Evolutionary conservation across 2,888 invertebrate genomes (phyloP), one percentile per base, ranked within the genome.

Genomic region (Scelioninae gen. 2): DNA sequence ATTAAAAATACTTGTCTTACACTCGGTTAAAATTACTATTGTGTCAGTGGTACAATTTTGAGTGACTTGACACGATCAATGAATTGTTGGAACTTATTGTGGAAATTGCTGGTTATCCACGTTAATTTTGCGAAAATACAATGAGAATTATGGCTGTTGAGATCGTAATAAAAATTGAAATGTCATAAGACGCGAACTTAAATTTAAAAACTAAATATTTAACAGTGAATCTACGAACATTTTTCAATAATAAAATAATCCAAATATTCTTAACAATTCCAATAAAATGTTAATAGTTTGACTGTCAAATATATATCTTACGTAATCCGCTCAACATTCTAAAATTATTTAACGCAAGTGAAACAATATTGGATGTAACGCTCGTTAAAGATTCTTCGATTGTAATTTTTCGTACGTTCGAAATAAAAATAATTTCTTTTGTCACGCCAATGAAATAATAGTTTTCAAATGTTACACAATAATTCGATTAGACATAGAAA

Each of bases 241-340:
- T 68, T 39, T 45, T 43, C 25, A 50, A 18, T 68, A 52, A 68
- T 52, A 60, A 68, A 68, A 58, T 67, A 57, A 67, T 67, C 50
- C 67, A 50, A 57, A 45, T 57, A 50, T 67, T 9, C 48, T 48
- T 50, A 58, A 60, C 68, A 68, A 45, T 68, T 52, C 25, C 45
- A 28, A 45, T 4, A 16, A 70, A 70, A 63, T 57, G 63, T 50
- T 33, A 10, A 57, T 63, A 57, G 57, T 10, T 63, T 25, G 31
- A 70, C 70, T 45, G 70, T 50, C 16, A 28, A 64, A 52, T 25
- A 58, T n/a, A 9, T 43, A 15, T 41, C 31, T 16, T 43, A 43
- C 9, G 19, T 13, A 57, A 57, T 28, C 35, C 16, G 64, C 57
- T 63, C 50, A 57, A 63, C 11, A 39, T 28, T 63, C 41, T 69